These are phyloP conservation scores for Lasiurus cinereus DNA, from an alignment of 2,113 vertebrate genomes.

Conservation along the genomic window DNA sequence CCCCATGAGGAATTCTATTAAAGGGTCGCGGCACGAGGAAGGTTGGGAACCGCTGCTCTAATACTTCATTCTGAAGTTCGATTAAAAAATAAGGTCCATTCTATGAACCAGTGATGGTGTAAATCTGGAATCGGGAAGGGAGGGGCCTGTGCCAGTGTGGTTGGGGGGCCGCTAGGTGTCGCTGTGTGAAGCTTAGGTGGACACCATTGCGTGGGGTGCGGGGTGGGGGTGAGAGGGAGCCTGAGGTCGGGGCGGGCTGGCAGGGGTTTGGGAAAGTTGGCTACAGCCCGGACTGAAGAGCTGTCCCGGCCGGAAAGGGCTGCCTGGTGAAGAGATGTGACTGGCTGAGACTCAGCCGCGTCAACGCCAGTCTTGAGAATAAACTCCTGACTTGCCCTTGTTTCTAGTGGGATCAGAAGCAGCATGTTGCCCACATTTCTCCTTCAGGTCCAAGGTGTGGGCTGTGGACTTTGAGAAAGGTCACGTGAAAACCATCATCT, in stretches of 20 bases:
- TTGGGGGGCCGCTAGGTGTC: background rate
- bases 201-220: accelerated
- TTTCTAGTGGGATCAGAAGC: background rate
- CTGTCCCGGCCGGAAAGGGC: slow-evolving; percentile 85
- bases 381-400: background rate
- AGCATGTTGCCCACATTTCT: background rate
- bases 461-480: background rate
- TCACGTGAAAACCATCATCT: background rate
- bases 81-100: background rate
- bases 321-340: slow-evolving; percentile 79
- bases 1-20: too few relatives aligned
- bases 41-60: too few relatives aligned
- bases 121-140: background rate
- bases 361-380: accelerated
- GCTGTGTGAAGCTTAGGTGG: accelerated
- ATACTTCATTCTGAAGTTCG: background rate
- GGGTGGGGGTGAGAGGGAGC: background rate
- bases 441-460: background rate
- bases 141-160: background rate
- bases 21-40: too few relatives aligned
- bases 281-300: too few relatives aligned
- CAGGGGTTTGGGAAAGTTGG: accelerated
- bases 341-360: slow-evolving; percentile 83
- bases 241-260: accelerated
- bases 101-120: accelerated